Evolutionary conservation across 2,888 invertebrate genomes (phyloP).

Genomic region (Trissolcus japonicus): DNA sequence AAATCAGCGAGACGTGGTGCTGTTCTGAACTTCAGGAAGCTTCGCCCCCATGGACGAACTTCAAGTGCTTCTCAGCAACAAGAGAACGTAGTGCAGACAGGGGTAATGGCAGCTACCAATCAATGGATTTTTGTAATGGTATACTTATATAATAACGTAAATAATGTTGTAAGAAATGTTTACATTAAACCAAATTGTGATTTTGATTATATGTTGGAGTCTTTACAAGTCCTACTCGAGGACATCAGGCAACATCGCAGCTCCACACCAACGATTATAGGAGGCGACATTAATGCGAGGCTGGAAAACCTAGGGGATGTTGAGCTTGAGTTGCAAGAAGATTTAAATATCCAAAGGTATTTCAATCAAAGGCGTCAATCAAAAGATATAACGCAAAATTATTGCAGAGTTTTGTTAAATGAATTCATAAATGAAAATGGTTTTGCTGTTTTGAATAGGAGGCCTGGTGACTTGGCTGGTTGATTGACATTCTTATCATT

Average conservation of each 20-base stretch:
- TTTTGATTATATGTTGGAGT: background rate
- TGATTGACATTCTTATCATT: background rate
- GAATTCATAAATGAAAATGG: slow-evolving; percentile 9
- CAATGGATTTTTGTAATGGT: slow-evolving; percentile 2
- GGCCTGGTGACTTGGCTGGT: background rate
- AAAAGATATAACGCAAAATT: background rate
- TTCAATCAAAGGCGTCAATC: background rate
- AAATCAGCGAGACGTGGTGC: background rate
- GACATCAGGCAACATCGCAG: slow-evolving; percentile 3
- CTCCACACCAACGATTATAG: background rate
- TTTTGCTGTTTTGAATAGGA: slow-evolving; percentile 11
- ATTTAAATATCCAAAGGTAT: background rate
- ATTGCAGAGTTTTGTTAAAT: background rate
- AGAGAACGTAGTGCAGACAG: background rate
- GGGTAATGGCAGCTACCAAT: background rate
- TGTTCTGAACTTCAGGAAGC: background rate
- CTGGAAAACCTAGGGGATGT: background rate
- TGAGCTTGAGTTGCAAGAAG: background rate
- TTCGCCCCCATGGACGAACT: background rate
- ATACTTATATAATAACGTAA: background rate
- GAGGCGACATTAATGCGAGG: slow-evolving; percentile 5
- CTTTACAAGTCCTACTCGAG: background rate
- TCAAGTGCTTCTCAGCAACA: background rate
- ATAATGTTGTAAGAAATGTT: background rate
- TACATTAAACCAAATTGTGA: slow-evolving; percentile 2